Evolutionary conservation across 2,113 vertebrate species (phyloP).

Genomic region (Cynocephalus volans): DNA sequence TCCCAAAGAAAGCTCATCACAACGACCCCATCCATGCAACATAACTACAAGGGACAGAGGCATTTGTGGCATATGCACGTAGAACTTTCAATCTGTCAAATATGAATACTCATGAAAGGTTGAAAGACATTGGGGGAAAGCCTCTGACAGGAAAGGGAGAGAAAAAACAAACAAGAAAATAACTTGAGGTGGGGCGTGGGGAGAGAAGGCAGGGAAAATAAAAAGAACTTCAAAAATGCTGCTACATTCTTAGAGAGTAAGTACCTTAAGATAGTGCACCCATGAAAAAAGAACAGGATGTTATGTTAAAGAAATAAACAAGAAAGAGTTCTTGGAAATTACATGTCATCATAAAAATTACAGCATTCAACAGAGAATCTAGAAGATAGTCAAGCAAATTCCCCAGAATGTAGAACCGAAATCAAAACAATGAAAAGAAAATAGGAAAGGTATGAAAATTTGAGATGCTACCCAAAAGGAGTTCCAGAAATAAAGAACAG

Average conservation of each 20-base stretch:
- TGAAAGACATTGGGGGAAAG: background rate
- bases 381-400: background rate
- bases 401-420: background rate
- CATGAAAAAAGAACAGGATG: conserved; percentile 26
- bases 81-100: conserved; percentile 31
- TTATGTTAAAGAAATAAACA: background rate
- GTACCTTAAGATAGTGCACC: background rate
- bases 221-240: background rate
- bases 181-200: background rate
- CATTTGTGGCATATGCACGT: fast-evolving
- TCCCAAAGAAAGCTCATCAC: background rate
- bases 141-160: background rate
- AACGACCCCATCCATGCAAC: background rate
- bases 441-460: background rate
- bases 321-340: conserved; percentile 8
- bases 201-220: background rate
- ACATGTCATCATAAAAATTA: background rate
- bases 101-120: background rate
- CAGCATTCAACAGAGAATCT: background rate
- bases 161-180: conserved; percentile 34
- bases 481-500: background rate
- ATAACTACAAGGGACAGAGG: background rate
- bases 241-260: background rate
- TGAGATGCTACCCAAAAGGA: background rate
- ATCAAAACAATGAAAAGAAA: background rate